Evolutionary conservation across 1,140 invertebrate species (phyloP).

Genomic region (Nasonia vitripennis): DNA sequence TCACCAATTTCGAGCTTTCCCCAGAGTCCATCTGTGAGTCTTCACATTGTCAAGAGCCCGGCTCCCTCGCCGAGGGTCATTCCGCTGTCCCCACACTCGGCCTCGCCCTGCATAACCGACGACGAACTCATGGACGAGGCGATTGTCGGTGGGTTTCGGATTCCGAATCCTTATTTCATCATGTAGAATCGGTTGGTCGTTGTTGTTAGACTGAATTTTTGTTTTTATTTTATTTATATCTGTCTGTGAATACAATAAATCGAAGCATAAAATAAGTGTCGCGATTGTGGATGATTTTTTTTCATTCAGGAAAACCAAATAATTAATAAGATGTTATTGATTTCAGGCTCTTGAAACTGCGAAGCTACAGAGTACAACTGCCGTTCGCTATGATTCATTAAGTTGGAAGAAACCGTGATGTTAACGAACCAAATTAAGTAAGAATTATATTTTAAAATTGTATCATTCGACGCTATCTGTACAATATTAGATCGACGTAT

Average conservation of each 20-base stretch:
- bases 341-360: conserved; percentile 47
- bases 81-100: conserved; percentile 82
- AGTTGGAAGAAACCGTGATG: conserved; percentile 15
- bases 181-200: background rate
- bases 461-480: conserved; percentile 10
- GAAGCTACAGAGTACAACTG: conserved; percentile 16
- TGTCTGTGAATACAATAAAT: background rate
- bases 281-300: background rate
- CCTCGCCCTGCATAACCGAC: conserved; percentile 88
- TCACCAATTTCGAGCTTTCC: conserved; percentile 67
- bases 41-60: conserved; percentile 87
- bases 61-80: conserved; percentile 82
- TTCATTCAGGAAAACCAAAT: background rate
- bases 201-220: background rate
- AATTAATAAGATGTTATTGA: background rate
- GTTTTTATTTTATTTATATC: background rate
- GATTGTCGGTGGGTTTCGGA: conserved; percentile 79
- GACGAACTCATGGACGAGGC: conserved; percentile 94
- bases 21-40: conserved; percentile 82
- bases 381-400: conserved; percentile 4
- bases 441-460: conserved; percentile 41
- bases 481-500: background rate
- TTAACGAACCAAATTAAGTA: conserved; percentile 27
- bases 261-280: background rate
- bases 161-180: background rate